These are phyloP conservation scores for Hyperopisus bebe DNA, from an alignment of 2,113 vertebrate species.

Conservation along the genomic window DNA sequence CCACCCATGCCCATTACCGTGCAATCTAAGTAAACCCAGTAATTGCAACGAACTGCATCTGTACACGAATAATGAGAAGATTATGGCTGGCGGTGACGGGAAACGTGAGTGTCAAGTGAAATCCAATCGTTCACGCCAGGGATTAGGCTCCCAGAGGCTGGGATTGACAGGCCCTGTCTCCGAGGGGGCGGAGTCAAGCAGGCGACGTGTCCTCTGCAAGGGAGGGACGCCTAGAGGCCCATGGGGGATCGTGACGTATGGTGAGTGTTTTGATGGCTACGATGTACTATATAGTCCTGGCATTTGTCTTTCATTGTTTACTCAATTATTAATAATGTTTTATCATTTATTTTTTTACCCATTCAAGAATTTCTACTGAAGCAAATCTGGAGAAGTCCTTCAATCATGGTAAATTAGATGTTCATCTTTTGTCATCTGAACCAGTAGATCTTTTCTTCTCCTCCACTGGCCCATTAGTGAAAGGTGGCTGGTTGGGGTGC, in stretches of 20 bases:
- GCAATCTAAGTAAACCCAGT: neutral
- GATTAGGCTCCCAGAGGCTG: neutral
- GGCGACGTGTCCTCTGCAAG: neutral
- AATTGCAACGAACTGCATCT: neutral
- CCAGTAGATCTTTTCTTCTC: neutral
- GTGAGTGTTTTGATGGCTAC: neutral
- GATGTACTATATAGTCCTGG: neutral
- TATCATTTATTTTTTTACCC: neutral
- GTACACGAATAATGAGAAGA: neutral
- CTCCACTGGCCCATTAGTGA: neutral
- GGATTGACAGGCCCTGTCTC: neutral
- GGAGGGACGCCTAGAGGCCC: neutral
- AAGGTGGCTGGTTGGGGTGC: neutral
- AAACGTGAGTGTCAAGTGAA: slow-evolving; percentile 7
- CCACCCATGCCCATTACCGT: neutral
- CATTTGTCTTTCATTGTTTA: neutral
- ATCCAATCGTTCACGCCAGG: neutral
- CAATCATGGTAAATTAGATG: neutral
- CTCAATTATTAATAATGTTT: neutral
- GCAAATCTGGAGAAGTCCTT: neutral
- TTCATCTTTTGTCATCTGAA: neutral
- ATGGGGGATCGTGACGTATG: neutral
- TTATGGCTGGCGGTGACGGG: neutral
- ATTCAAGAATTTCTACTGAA: neutral
- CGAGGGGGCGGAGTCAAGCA: neutral